A percentile compares a stretch with the other conserved stretches of the same genome.
Evolutionary conservation across 2,888 invertebrate genomes (phyloP).

Genomic region (Sclerodermus sp.): DNA sequence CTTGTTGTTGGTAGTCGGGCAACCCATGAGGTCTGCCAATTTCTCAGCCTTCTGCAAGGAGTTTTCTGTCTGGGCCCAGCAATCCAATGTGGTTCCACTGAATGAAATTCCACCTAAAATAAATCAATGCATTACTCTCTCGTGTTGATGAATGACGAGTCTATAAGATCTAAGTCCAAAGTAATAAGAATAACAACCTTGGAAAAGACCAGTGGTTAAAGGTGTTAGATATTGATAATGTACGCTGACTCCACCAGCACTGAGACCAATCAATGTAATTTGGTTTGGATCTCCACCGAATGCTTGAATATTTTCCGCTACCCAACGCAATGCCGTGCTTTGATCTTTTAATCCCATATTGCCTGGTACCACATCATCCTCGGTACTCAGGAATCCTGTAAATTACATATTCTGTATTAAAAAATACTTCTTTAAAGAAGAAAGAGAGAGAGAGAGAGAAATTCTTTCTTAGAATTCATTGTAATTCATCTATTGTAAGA

Average conservation of each 20-base stretch:
- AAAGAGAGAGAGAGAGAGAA: background rate
- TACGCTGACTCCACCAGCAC: conserved; percentile 75
- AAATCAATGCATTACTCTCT: background rate
- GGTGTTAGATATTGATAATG: conserved; percentile 73
- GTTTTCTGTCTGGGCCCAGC: conserved; percentile 52
- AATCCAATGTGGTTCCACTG: conserved; percentile 70
- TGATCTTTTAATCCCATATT: conserved; percentile 79
- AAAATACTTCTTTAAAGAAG: background rate
- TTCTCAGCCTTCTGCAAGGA: conserved; percentile 64
- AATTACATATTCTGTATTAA: background rate
- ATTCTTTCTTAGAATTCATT: background rate
- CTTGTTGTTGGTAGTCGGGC: conserved; percentile 60
- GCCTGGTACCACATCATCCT: conserved; percentile 69
- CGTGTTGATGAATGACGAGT: no score
- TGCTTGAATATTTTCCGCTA: conserved; percentile 67
- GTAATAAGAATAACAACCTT: conserved; percentile 29
- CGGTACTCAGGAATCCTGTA: conserved; percentile 74
- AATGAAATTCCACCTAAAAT: conserved; percentile 65
- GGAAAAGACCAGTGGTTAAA: conserved; percentile 62
- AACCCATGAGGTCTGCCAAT: conserved; percentile 66
- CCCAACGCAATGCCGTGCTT: conserved; percentile 70
- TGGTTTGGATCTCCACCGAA: conserved; percentile 75
- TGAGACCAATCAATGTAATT: conserved; percentile 70
- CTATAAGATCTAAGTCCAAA: no score
- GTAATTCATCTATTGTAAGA: background rate